Evolutionary conservation across 2,888 invertebrate species (phyloP).

Genomic region (Colletes collaris): DNA sequence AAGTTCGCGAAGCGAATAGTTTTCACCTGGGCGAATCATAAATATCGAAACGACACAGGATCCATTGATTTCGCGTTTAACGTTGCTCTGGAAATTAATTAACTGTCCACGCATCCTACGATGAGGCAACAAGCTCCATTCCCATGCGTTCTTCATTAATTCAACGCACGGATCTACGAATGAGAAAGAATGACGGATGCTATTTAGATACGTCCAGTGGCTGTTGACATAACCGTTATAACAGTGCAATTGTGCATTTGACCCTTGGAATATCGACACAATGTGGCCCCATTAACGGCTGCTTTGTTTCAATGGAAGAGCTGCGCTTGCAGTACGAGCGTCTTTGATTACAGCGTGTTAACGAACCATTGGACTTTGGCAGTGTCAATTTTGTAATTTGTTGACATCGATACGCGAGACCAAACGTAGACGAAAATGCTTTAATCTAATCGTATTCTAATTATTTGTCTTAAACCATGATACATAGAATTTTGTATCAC

Average conservation of each 20-base stretch:
- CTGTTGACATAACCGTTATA: background rate
- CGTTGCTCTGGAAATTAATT: background rate
- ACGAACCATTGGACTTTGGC: slow-evolving; percentile 43
- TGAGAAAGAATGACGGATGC: background rate
- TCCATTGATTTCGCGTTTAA: background rate
- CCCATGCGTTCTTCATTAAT: background rate
- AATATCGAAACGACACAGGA: background rate
- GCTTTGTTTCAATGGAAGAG: slow-evolving; percentile 37
- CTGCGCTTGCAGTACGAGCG: slow-evolving; percentile 25
- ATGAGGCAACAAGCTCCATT: background rate
- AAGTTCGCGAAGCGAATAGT: no score
- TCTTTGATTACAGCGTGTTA: slow-evolving; percentile 33
- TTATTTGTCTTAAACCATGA: no score
- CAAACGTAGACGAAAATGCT: background rate
- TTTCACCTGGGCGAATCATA: background rate
- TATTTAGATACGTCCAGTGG: background rate
- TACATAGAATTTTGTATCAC: background rate
- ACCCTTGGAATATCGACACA: slow-evolving; percentile 13
- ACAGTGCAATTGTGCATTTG: slow-evolving; percentile 16
- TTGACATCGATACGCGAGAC: slow-evolving; percentile 11
- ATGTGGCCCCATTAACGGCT: slow-evolving; percentile 23
- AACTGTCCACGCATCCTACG: background rate
- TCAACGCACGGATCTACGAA: background rate
- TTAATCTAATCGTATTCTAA: no score
- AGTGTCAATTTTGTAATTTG: slow-evolving; percentile 32